These are phyloP conservation scores for Drosophila prolongata DNA, from an alignment of 2,888 invertebrate genomes.

Conservation along the genomic window DNA sequence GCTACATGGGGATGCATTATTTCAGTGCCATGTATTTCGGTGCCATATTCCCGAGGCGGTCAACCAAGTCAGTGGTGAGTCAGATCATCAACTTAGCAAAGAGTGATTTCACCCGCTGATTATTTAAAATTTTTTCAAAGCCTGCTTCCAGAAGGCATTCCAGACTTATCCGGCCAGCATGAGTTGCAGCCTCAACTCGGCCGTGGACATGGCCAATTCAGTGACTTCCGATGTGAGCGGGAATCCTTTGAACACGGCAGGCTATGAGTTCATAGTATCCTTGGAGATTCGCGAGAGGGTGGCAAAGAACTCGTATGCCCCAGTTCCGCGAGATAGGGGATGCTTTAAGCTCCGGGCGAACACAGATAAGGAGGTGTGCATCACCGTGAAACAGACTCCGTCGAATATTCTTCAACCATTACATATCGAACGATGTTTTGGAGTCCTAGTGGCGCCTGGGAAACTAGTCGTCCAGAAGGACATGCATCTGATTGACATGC, in stretches of 20 bases:
- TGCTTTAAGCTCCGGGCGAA: constrained; percentile 94
- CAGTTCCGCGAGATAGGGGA: constrained; percentile 94
- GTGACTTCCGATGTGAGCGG: constrained; percentile 87
- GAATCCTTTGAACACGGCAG: constrained; percentile 86
- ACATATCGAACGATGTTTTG: constrained; percentile 96
- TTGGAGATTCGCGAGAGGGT: constrained; percentile 97
- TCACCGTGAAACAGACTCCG: constrained; percentile 91
- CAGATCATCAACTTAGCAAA: not conserved
- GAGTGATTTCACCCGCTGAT: constrained; percentile 30
- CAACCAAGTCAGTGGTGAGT: constrained; percentile 89
- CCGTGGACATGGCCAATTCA: constrained; percentile 85
- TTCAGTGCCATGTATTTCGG: constrained; percentile 98
- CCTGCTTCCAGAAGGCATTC: constrained; percentile 97
- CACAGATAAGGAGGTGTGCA: constrained; percentile 94
- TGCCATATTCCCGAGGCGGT: constrained; percentile 98
- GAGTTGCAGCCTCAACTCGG: constrained; percentile 90
- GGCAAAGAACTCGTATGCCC: constrained; percentile 92
- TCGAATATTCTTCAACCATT: constrained; percentile 86
- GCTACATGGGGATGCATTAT: constrained; percentile 96
- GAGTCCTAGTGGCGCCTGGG: constrained; percentile 96
- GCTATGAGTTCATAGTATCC: constrained; percentile 95
- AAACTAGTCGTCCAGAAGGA: constrained; percentile 97
- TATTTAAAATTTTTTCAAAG: constrained; percentile 51
- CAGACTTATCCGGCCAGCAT: constrained; percentile 93
- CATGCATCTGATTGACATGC: constrained; percentile 97